These are phyloP conservation scores for Resseliella maxima DNA, from an alignment of 2,888 invertebrate species.

Conservation along the genomic window DNA sequence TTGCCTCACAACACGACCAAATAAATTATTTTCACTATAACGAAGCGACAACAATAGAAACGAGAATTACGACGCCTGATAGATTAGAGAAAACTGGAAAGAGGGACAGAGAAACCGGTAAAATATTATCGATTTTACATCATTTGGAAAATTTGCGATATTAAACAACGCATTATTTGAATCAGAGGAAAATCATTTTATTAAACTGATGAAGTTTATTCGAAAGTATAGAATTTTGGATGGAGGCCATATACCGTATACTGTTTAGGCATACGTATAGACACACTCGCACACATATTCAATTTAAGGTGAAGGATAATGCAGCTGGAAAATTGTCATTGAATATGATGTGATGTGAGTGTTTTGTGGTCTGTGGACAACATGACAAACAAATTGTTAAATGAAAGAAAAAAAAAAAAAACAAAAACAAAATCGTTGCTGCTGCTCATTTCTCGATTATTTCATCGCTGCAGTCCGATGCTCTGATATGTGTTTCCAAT, in stretches of 20 bases:
- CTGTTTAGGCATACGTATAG: not conserved
- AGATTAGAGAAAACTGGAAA: not conserved
- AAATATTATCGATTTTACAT: not conserved
- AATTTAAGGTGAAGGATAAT: slow-evolving; percentile 55
- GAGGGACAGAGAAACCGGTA: not conserved
- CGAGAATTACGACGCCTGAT: not conserved
- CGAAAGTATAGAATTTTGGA: not conserved
- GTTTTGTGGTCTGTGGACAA: not conserved
- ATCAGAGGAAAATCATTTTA: not conserved
- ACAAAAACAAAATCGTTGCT: not conserved
- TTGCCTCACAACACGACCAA: not conserved
- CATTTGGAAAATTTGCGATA: not conserved
- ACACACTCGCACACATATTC: slow-evolving; percentile 11
- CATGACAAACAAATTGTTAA: not conserved
- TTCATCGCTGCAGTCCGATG: not conserved
- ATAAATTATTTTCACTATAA: not conserved
- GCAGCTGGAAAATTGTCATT: slow-evolving; percentile 47
- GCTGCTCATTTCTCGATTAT: not conserved
- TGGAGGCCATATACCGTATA: not conserved
- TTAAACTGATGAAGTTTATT: not conserved
- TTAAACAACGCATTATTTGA: slow-evolving; percentile 10
- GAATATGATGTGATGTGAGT: not conserved
- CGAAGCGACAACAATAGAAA: not conserved
- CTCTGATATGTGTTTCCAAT: not conserved
- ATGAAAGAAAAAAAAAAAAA: too few relatives aligned